A percentile compares a stretch with the other conserved stretches of the same genome.
Evolutionary conservation across 37 sponge, comb jelly and placozoan genomes (phyloP).

Genomic region (Dysidea cf. avara): DNA sequence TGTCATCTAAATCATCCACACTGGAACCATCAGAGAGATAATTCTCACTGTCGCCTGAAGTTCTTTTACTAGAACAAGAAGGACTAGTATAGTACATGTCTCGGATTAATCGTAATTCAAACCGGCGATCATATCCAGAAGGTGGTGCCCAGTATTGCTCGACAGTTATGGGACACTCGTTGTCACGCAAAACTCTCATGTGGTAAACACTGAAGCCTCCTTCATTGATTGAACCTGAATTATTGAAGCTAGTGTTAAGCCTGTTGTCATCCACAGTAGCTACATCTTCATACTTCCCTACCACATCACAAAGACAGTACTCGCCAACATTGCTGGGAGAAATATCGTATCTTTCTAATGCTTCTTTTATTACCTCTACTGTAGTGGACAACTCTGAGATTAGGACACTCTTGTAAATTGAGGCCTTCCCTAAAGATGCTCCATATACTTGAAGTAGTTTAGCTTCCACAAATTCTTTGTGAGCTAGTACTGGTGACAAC

Average conservation of each 20-base stretch:
- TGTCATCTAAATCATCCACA: too few species aligned
- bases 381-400: slow-evolving; percentile 60
- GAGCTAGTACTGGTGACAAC: too few species aligned
- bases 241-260: background rate
- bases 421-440: slow-evolving; percentile 10
- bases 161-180: slow-evolving; percentile 39
- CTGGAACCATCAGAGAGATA: too few species aligned
- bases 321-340: slow-evolving; percentile 17
- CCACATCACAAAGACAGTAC: slow-evolving; percentile 52
- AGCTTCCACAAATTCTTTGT: too few species aligned
- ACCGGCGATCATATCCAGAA: slow-evolving; percentile 45
- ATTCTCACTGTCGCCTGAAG: too few species aligned
- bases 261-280: background rate
- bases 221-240: slow-evolving; percentile 20
- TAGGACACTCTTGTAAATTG: slow-evolving; percentile 69
- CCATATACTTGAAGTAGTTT: too few species aligned
- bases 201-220: slow-evolving; percentile 53
- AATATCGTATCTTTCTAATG: slow-evolving; percentile 66
- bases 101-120: slow-evolving; percentile 45
- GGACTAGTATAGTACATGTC: background rate
- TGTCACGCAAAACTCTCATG: slow-evolving; percentile 22
- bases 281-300: slow-evolving; percentile 58
- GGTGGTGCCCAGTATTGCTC: slow-evolving; percentile 37
- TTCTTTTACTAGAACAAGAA: too few species aligned
- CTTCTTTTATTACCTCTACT: slow-evolving; percentile 57